These are phyloP conservation scores for Platyscapa corneri DNA, from an alignment of 1,140 invertebrate species.

Conservation along the genomic window DNA sequence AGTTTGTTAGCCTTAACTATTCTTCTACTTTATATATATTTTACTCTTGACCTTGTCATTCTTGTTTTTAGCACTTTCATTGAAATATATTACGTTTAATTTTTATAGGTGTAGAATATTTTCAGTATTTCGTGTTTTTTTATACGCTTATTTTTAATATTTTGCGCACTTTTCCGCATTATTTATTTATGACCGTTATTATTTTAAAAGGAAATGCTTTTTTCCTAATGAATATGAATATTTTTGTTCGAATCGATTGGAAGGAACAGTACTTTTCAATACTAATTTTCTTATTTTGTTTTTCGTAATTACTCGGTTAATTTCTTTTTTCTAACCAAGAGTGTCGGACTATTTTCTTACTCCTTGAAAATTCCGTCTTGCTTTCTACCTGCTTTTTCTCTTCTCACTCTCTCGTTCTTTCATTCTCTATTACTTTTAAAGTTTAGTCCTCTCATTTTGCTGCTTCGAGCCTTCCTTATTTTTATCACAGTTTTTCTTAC, in stretches of 20 bases:
- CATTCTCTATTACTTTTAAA: slow-evolving; percentile 22
- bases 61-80: too few species aligned
- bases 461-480: background rate
- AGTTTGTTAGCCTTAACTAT: background rate
- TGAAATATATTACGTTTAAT: too few species aligned
- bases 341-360: background rate
- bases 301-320: background rate
- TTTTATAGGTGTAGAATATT: too few species aligned
- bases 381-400: background rate
- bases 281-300: background rate
- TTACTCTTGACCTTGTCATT: too few species aligned
- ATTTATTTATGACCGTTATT: too few species aligned
- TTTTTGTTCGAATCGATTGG: too few species aligned
- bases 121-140: too few species aligned
- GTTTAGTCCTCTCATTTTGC: slow-evolving; percentile 12
- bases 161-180: too few species aligned
- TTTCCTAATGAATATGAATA: too few species aligned
- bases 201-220: too few species aligned
- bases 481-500: slow-evolving; percentile 48
- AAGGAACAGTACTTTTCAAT: too few species aligned
- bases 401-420: slow-evolving; percentile 1
- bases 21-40: background rate
- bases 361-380: background rate
- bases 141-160: too few species aligned
- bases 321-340: background rate